Evolutionary conservation across 2,113 vertebrate species (phyloP).

Genomic region (Tricholaema leucomelas): DNA sequence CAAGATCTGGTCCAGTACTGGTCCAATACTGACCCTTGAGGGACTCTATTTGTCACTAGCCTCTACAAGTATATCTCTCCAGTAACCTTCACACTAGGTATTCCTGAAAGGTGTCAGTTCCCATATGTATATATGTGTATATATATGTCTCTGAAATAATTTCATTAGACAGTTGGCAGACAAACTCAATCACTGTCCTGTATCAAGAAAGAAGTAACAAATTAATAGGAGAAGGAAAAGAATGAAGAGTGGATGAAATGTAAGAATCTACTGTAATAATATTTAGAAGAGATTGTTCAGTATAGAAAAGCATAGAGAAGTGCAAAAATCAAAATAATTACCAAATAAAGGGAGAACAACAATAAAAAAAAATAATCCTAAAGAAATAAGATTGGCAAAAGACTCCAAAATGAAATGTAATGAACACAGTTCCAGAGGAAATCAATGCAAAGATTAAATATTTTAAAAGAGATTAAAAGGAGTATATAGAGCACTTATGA

Average conservation of each 20-base stretch:
- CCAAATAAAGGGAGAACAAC: background rate
- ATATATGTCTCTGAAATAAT: background rate
- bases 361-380: background rate
- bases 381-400: background rate
- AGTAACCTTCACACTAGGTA: background rate
- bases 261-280: background rate
- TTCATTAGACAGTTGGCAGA: background rate
- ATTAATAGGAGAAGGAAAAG: background rate
- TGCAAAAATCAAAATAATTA: background rate
- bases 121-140: too few relatives aligned
- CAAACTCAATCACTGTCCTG: background rate
- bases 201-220: background rate
- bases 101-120: background rate
- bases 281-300: background rate
- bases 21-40: too few relatives aligned
- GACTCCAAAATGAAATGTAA: background rate
- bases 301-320: background rate
- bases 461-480: background rate
- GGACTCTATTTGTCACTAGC: too few relatives aligned
- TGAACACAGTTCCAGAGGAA: background rate
- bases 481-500: background rate
- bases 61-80: background rate
- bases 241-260: background rate
- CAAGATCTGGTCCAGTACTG: too few relatives aligned
- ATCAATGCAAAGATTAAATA: background rate